These are phyloP conservation scores for Leptoclinus maculatus DNA, from an alignment of 2,797 vertebrate species.

Conservation along the genomic window DNA sequence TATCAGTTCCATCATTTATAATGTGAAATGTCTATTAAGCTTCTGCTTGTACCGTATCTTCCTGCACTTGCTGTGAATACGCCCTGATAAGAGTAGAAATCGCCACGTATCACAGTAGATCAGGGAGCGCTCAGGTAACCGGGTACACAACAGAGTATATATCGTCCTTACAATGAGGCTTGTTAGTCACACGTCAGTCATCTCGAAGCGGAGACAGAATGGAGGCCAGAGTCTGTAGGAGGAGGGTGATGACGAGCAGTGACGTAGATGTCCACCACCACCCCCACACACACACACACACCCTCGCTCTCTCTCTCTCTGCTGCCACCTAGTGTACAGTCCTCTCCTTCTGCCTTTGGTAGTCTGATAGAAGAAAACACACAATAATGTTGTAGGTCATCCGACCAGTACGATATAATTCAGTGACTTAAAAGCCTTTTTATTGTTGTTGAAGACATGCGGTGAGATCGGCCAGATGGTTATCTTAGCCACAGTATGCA, in stretches of 20 bases:
- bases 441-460: not conserved
- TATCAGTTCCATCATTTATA: constrained; percentile 12
- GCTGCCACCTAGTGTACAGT: constrained; percentile 92
- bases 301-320: constrained; percentile 29
- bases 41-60: not conserved
- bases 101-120: constrained; percentile 2
- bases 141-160: not conserved
- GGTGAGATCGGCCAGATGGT: not conserved
- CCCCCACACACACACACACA: not conserved
- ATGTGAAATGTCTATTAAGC: constrained; percentile 8
- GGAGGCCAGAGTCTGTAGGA: constrained; percentile 56
- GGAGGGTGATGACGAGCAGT: constrained; percentile 43
- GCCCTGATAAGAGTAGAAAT: not conserved
- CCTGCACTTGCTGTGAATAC: constrained; percentile 8
- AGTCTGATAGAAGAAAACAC: constrained; percentile 83
- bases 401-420: not conserved
- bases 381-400: not conserved
- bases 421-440: not conserved
- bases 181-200: constrained; percentile 57
- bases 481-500: not conserved
- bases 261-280: constrained; percentile 14
- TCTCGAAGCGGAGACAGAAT: constrained; percentile 42
- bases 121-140: not conserved
- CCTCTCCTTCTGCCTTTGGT: constrained; percentile 97
- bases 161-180: constrained; percentile 28